Base-by-base conservation (phyloP, 2,888 invertebrate genomes). In the Spisula subtruncata region DNA sequence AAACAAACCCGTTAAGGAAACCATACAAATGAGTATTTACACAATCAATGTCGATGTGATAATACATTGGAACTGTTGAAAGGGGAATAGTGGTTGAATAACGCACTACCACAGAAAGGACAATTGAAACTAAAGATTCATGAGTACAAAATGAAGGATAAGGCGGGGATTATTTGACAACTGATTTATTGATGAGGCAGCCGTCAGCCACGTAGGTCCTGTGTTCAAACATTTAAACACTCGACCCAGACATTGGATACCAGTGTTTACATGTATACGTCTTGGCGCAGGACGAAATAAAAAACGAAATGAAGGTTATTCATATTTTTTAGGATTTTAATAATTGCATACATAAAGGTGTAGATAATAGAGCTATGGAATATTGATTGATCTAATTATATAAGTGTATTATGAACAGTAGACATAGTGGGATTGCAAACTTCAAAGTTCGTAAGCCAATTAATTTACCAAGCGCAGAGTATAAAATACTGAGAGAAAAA, bases 11-110 rank as follows among this genome's bases (percentile, higher is more conserved):
- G 46, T 51, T 51, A 46, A 41, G 46, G 35, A 41, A 10, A 81
- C 75, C 46, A 25, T 71, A 54, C 79, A 75, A 51, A 48, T 79
- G 46, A 20, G 20, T 85, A 51, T 85, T 85, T 85, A 79, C 51
- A 32, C 48, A 85, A 85, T 75, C 71, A 16, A 85, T 79, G 75
- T 54, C 51, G 79, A 32, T 79, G n/a, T 51, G 32, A 16, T 29
- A 79, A 75, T 54, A n/a, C 48, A 85, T 29, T 16, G 66, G 8
- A 51, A 54, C 35, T 25, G 29, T 51, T 85, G 85, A 85, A 51
- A 32, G 29, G 51, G 29, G 29, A 32, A 51, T 46, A 56, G 41
- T 83, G n/a, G 81, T 25, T 25, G 35, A 32, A 75, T 75, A 18
- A 75, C 75, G 75, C n/a, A 75, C 18, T 32, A 35, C 35, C 29